A percentile compares a stretch with the other conserved stretches of the same genome.
phyloP scores from a whole-genome alignment of 2,113 vertebrate species.

The Scophthalmus maximus region DNA sequence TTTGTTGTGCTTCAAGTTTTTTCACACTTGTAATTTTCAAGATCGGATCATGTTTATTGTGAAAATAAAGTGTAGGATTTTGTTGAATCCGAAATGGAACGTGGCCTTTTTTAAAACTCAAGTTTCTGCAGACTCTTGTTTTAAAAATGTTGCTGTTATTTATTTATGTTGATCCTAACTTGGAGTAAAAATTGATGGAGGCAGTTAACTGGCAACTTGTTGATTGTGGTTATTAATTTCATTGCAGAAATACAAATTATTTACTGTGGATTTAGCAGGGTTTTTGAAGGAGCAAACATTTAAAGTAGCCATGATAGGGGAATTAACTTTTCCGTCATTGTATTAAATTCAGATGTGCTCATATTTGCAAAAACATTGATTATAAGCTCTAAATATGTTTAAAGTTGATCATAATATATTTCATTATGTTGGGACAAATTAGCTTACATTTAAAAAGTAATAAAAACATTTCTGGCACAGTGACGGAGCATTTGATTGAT shows the following conservation, averaged over 20 bases:
- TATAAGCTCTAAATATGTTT: slow-evolving; percentile 8
- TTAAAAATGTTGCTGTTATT: slow-evolving; percentile 31
- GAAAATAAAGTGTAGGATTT: slow-evolving; percentile 28
- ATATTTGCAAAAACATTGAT: not conserved
- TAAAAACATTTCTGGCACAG: not conserved
- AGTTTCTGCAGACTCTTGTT: not conserved
- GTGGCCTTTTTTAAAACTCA: not conserved
- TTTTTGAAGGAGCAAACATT: not conserved
- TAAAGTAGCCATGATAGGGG: not conserved
- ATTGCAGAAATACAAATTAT: not conserved
- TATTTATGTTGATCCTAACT: not conserved
- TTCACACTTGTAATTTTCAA: slow-evolving; percentile 27
- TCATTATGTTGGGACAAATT: not conserved
- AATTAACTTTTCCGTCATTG: not conserved
- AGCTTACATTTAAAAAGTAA: not conserved
- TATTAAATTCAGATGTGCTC: not conserved
- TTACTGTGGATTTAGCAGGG: not conserved
- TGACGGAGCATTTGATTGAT: not conserved
- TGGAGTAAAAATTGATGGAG: not conserved
- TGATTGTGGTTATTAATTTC: slow-evolving; percentile 7
- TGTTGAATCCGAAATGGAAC: slow-evolving; percentile 8
- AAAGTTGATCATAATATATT: slow-evolving; percentile 1
- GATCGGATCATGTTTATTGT: slow-evolving; percentile 17
- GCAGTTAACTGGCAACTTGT: not conserved
- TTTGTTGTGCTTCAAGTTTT: slow-evolving; percentile 24